Conservation (phyloP, 2,113 vertebrate species). For the Alethe diademata region DNA sequence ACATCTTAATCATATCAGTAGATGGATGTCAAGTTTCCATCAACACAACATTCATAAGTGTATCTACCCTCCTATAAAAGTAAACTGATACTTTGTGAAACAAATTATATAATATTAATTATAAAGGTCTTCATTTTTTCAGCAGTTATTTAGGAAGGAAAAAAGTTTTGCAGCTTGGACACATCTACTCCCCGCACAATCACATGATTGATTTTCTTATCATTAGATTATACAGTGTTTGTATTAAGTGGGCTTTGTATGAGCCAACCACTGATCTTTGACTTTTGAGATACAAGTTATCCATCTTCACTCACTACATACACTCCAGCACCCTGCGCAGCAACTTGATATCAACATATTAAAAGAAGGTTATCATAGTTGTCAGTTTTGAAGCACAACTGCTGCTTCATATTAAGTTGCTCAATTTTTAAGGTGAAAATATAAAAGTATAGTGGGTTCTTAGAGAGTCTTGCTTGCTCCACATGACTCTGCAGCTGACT, state of each 20-base stretch:
- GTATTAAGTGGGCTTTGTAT: neutral
- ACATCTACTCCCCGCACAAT: neutral
- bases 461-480: neutral
- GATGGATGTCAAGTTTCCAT: neutral
- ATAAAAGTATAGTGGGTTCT: neutral
- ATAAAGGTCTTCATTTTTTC: neutral
- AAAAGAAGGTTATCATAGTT: neutral
- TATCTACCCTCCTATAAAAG: neutral
- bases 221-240: neutral
- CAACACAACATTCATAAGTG: neutral
- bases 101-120: neutral
- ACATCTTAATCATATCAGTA: neutral
- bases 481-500: neutral
- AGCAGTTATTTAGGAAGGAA: neutral
- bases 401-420: neutral
- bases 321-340: fast-evolving
- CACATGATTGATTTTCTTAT: neutral
- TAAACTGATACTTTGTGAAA: neutral
- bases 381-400: neutral
- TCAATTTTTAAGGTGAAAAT: neutral
- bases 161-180: neutral
- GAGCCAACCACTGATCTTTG: neutral
- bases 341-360: neutral
- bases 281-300: neutral
- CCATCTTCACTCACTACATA: neutral